A percentile compares a stretch with the other conserved stretches of the same genome.
Conservation (phyloP, 2,888 invertebrate genomes). For the Acanthoscelides obtectus region DNA sequence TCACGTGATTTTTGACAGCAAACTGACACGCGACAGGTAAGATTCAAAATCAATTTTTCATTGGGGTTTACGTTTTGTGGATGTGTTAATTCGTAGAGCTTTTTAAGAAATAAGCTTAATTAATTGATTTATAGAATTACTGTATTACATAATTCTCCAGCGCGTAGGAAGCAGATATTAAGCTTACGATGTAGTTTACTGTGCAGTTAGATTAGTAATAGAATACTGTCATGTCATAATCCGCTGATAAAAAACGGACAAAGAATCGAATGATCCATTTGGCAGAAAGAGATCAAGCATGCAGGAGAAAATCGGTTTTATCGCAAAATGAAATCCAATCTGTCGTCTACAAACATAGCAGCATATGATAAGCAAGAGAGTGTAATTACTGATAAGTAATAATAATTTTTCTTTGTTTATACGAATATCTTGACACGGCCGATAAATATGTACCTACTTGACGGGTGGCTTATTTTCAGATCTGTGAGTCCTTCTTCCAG, state of each 20-base stretch:
- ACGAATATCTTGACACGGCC: background rate
- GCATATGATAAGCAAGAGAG: conserved; percentile 22
- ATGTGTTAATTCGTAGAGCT: background rate
- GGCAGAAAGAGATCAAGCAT: conserved; percentile 10
- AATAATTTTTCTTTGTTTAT: conserved; percentile 3
- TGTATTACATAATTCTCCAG: background rate
- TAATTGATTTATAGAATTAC: background rate
- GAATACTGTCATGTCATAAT: background rate
- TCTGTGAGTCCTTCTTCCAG: conserved; percentile 45
- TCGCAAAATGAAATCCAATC: conserved; percentile 31
- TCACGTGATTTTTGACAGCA: background rate
- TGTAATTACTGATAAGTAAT: conserved; percentile 4
- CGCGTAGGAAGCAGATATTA: background rate
- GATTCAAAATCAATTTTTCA: background rate
- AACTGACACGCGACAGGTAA: background rate
- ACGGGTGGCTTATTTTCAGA: conserved; percentile 26
- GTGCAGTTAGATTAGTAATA: background rate
- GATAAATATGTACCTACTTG: background rate
- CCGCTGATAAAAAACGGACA: background rate
- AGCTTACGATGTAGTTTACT: background rate
- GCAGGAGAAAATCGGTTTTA: conserved; percentile 14
- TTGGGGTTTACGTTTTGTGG: background rate
- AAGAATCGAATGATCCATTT: background rate
- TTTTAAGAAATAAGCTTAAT: background rate
- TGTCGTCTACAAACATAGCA: conserved; percentile 29